Percentiles rank a stretch among this genome's conserved stretches.
phyloP scores from a whole-genome alignment of 2,888 invertebrate species.

The Meta bourneti region DNA sequence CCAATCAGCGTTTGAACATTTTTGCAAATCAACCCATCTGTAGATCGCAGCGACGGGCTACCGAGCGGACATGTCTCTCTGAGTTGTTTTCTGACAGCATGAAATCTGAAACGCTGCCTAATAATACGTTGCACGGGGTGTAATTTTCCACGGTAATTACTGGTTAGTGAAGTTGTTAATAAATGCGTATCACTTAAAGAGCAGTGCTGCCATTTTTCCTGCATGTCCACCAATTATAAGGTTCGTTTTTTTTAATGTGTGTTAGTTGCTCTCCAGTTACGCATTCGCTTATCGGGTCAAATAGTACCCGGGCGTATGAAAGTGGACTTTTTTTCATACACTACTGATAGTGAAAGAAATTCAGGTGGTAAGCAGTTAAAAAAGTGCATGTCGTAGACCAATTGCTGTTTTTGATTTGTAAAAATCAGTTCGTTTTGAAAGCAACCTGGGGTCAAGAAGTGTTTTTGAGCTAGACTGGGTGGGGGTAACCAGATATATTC shows the following conservation, averaged over 20 bases:
- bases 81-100: conserved; percentile 50
- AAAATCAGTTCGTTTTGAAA: too few relatives aligned
- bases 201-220: conserved; percentile 37
- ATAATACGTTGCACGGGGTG: conserved; percentile 42
- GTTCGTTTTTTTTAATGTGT: background rate
- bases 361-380: background rate
- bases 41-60: background rate
- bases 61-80: conserved; percentile 3
- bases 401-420: too few relatives aligned
- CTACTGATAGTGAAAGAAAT: too few relatives aligned
- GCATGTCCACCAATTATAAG: conserved; percentile 30
- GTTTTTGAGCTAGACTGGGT: too few relatives aligned
- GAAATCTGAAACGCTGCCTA: conserved; percentile 46
- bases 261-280: background rate
- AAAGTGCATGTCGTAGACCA: background rate
- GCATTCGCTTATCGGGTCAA: background rate
- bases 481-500: too few relatives aligned
- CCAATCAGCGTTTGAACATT: background rate
- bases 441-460: too few relatives aligned
- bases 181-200: conserved; percentile 69
- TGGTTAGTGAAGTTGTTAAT: conserved; percentile 67
- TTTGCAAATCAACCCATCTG: background rate
- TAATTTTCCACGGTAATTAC: conserved; percentile 65
- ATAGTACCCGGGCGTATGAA: conserved; percentile 31
- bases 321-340: too few relatives aligned